Percentiles rank a stretch among this genome's conserved stretches.
These are phyloP conservation scores for Agrypnus murinus DNA, from an alignment of 2,888 invertebrate species.

Conservation along the genomic window DNA sequence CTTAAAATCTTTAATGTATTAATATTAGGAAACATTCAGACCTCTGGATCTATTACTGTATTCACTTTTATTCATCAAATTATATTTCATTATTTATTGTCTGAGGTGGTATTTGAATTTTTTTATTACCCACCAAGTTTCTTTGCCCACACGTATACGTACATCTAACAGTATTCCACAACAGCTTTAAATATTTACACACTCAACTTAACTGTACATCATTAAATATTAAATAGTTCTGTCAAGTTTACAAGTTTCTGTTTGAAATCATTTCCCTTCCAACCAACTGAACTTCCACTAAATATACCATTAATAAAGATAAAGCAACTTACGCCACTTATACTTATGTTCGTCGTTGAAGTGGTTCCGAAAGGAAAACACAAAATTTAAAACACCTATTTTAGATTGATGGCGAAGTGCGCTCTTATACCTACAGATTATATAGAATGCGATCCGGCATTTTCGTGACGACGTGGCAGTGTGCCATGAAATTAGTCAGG, in stretches of 20 bases:
- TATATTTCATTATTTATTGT: no score
- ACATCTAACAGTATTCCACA: no score
- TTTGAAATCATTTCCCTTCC: neutral
- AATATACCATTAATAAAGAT: constrained; percentile 36
- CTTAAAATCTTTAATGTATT: no score
- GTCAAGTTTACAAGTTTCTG: neutral
- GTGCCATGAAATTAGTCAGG: constrained; percentile 44
- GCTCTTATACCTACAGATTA: constrained; percentile 41
- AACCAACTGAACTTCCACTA: neutral
- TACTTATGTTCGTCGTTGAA: constrained; percentile 15
- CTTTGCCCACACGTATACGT: no score
- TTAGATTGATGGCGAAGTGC: constrained; percentile 29
- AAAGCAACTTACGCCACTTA: constrained; percentile 32
- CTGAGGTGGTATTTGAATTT: no score
- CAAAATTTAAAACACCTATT: constrained; percentile 37
- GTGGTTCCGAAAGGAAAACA: constrained; percentile 26
- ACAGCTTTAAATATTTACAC: no score
- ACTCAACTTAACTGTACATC: no score
- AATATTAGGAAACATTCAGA: no score
- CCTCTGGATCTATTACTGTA: no score
- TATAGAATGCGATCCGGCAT: constrained; percentile 35
- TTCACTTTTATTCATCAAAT: no score
- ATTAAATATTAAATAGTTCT: no score
- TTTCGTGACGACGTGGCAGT: constrained; percentile 26
- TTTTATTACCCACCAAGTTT: no score